phyloP scores from a whole-genome alignment of 2,113 vertebrate species.

The Dromas ardeola region DNA sequence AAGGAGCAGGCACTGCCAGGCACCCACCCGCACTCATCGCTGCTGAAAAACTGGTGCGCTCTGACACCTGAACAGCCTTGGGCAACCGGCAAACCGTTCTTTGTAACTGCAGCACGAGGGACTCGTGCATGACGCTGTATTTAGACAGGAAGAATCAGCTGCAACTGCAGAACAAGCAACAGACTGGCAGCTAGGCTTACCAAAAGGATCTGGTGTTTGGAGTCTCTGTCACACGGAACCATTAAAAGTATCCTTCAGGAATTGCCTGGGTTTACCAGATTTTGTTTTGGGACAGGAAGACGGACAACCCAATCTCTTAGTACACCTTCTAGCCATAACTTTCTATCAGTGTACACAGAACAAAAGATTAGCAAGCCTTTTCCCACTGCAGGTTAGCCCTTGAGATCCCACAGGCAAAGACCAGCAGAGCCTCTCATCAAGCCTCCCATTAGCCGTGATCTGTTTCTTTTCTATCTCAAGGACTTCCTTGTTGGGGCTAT shows the following conservation, averaged over 20 bases:
- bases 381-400: neutral
- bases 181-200: neutral
- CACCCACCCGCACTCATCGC: rapidly evolving
- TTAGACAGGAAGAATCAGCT: neutral
- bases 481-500: neutral
- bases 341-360: neutral
- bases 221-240: neutral
- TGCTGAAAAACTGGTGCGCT: neutral
- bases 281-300: neutral
- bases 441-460: neutral
- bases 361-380: neutral
- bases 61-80: neutral
- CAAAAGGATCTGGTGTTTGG: neutral
- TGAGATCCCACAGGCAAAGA: neutral
- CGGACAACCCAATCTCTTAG: rapidly evolving
- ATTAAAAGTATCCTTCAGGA: neutral
- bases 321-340: neutral
- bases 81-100: neutral
- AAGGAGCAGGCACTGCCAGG: neutral
- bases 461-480: neutral
- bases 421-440: neutral
- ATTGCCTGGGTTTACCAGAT: neutral
- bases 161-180: neutral
- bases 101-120: neutral
- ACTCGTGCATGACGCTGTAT: rapidly evolving